Base-by-base conservation (phyloP, 1,140 invertebrate species). In the Proctacanthus coquilletti region DNA sequence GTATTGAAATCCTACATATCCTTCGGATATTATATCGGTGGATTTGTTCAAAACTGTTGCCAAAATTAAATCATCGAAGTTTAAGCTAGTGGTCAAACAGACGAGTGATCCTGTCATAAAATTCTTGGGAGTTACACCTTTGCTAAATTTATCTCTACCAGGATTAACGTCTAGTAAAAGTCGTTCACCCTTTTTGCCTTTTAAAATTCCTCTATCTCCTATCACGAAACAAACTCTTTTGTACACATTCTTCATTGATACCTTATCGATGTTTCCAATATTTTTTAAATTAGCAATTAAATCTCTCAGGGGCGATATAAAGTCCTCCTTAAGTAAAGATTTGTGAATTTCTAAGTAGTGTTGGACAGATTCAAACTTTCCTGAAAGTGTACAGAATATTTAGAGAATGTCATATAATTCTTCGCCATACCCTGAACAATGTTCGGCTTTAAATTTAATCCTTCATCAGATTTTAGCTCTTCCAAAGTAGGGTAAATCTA, bases 271-370 rank as follows among this genome's bases (percentile, higher is more conserved):
- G 35, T 59, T 49, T 14, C 51, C 45, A 21, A 50, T 51, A 33
- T 44, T 44, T 19, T 47, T 53, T 31, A 53, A 20, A 10, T 41
- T 25, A 10, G 35, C 38, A 44, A 56, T 49, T 36, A 54, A 58
- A 35, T 51, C 61, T 5, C 72, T 47, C 25, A 80, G 46, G 3
- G 76, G 74, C 1, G 53, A 50, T 25, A 71, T 62, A 56, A 77
- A 79, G 56, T 88, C 84, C 62, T 87, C 81, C 9, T 78, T 53
- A 15, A 88, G 53, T 3, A 86, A 58, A 9, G 78, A 59, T 49
- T 81, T 84, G 45, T 88, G 84, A 0, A 77, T 66, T 47, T 84
- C 79, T 9, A 89, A 54, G 50, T 89, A 89, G 44, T 84, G 71
- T 18, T 79, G 65, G 0, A 72, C 60, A 50, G 68, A 58, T 5